Percentiles rank a stretch among this genome's conserved stretches.
phyloP scores from a whole-genome alignment of 2,113 vertebrate genomes.

The Pontoporia blainvillei region DNA sequence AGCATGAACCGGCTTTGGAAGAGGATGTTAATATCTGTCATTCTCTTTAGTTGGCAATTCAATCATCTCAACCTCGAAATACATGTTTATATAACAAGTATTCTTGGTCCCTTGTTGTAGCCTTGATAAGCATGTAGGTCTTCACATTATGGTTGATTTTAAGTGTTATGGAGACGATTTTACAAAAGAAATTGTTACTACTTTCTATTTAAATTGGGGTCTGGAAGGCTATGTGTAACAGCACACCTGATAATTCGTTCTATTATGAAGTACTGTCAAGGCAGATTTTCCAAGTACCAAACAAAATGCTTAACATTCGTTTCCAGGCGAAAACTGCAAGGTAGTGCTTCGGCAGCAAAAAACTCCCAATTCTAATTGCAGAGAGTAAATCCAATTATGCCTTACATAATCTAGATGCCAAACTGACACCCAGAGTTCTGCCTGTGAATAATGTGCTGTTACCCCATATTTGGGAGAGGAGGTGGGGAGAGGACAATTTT shows the following conservation, averaged over 20 bases:
- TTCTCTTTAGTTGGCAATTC: conserved; percentile 33
- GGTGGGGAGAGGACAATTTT: background rate
- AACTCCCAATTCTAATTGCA: conserved; percentile 74
- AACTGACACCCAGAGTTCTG: conserved; percentile 29
- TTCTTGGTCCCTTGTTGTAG: conserved; percentile 11
- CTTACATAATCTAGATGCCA: conserved; percentile 67
- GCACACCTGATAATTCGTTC: conserved; percentile 79
- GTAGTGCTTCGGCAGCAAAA: conserved; percentile 61
- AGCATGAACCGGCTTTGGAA: background rate
- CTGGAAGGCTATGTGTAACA: conserved; percentile 73
- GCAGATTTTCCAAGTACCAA: conserved; percentile 74
- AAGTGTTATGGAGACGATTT: conserved; percentile 64
- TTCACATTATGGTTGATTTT: conserved; percentile 67
- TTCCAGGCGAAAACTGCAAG: conserved; percentile 49
- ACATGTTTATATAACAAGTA: conserved; percentile 34
- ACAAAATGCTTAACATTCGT: conserved; percentile 62
- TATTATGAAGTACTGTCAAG: conserved; percentile 77
- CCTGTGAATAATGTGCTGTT: conserved; percentile 51
- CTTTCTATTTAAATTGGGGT: conserved; percentile 78
- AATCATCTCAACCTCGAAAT: conserved; percentile 44
- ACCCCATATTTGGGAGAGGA: background rate
- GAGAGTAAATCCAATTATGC: conserved; percentile 69
- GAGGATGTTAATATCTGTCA: background rate
- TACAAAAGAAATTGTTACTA: conserved; percentile 73
- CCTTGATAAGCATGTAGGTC: conserved; percentile 50